These are phyloP conservation scores for Frankliniella intonsa DNA, from an alignment of 2,888 invertebrate species.

Conservation along the genomic window DNA sequence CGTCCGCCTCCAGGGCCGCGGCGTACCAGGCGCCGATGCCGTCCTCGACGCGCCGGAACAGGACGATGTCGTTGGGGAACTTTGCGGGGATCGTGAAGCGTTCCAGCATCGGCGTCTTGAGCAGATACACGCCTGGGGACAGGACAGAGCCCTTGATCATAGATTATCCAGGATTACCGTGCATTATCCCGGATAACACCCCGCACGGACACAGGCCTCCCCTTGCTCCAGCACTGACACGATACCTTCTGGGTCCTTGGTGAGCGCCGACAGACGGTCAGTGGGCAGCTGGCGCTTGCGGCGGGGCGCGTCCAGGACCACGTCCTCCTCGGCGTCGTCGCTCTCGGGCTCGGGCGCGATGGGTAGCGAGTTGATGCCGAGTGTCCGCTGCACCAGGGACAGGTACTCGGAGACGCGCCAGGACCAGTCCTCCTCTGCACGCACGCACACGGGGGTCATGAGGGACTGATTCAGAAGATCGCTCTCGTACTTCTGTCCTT, in stretches of 20 bases:
- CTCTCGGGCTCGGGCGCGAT: not conserved
- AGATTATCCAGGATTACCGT: no score
- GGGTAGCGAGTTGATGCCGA: not conserved
- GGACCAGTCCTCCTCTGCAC: not conserved
- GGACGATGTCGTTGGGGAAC: constrained; percentile 7
- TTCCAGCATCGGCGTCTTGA: not conserved
- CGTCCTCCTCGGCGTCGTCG: no score
- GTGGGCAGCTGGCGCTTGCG: not conserved
- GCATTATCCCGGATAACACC: no score
- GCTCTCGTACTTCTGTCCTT: no score
- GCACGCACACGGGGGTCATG: not conserved
- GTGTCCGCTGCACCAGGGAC: not conserved
- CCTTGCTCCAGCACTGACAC: not conserved
- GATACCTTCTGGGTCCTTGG: not conserved
- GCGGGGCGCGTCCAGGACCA: not conserved
- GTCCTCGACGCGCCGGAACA: not conserved
- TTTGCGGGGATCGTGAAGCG: not conserved
- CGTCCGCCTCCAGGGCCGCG: constrained; percentile 20
- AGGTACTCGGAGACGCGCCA: not conserved
- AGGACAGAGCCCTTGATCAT: not conserved
- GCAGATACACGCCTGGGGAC: not conserved
- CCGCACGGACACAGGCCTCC: no score
- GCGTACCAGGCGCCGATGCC: not conserved
- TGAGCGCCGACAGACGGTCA: not conserved
- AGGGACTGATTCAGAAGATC: no score